A percentile compares a stretch with the other conserved stretches of the same genome.
Conservation (phyloP, 30 jellyfish, hydroid and myxozoan genomes). For the Chironex yamaguchii region DNA sequence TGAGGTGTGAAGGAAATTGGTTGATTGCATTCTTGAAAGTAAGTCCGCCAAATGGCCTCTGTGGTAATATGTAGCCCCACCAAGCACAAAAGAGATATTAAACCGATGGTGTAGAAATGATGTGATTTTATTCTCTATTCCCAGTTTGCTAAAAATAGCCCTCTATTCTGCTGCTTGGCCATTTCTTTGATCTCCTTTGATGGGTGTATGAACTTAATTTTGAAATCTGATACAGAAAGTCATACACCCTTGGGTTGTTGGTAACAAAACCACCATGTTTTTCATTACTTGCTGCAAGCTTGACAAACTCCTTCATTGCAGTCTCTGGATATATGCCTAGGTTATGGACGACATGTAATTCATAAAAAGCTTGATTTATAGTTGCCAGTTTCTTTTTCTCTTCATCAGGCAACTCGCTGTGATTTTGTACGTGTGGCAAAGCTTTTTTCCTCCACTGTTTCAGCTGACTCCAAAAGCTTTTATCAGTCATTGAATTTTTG, state of each 20-base stretch:
- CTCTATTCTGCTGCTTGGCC: conserved; percentile 62
- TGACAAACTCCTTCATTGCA: conserved; percentile 47
- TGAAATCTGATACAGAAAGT: conserved; percentile 18
- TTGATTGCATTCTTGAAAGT: not conserved
- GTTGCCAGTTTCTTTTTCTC: conserved; percentile 15
- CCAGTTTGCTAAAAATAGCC: conserved; percentile 8
- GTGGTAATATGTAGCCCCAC: conserved; percentile 44
- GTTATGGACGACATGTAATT: conserved; percentile 47
- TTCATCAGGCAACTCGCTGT: conserved; percentile 5
- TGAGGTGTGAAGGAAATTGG: conserved; percentile 21
- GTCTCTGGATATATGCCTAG: conserved; percentile 55
- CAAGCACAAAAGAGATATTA: conserved; percentile 35
- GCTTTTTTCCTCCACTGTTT: not conserved
- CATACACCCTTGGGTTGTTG: conserved; percentile 21
- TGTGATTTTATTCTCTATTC: not conserved
- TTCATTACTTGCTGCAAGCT: conserved; percentile 3
- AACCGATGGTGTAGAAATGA: conserved; percentile 45
- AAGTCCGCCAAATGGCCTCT: conserved; percentile 9
- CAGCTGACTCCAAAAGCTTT: not conserved
- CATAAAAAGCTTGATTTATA: conserved; percentile 52
- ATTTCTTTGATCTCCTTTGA: conserved; percentile 64
- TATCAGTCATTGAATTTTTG: conserved; percentile 13
- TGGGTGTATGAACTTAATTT: not conserved
- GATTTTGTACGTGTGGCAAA: conserved; percentile 14
- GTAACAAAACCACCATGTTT: conserved; percentile 65